A percentile compares a stretch with the other conserved stretches of the same genome.
Conservation (phyloP, 35 echinoderm and acorn worm species). For the Stichopus chloronotus region DNA sequence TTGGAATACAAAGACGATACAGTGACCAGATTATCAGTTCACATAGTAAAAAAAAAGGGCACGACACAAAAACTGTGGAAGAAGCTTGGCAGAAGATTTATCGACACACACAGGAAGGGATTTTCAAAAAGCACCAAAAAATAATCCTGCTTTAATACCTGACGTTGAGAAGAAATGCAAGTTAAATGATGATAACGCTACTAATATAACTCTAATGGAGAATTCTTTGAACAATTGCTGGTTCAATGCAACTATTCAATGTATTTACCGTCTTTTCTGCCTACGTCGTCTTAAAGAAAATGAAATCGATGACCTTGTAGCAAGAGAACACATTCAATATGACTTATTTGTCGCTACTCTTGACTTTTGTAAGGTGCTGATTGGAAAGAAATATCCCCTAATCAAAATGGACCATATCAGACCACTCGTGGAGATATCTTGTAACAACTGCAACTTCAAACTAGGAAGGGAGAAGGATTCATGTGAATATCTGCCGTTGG, state of each 20-base stretch:
- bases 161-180: too few relatives aligned
- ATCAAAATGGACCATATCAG: background rate
- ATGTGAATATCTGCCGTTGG: background rate
- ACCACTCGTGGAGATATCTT: background rate
- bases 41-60: background rate
- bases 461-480: background rate
- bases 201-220: background rate
- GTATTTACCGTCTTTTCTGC: background rate
- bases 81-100: background rate
- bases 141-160: background rate
- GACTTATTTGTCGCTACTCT: background rate
- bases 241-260: conserved; percentile 8
- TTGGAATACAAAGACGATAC: conserved; percentile 3
- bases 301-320: background rate
- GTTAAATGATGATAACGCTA: background rate
- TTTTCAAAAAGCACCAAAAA: background rate
- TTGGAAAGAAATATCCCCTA: background rate
- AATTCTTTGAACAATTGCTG: conserved; percentile 1
- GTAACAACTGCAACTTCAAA: background rate
- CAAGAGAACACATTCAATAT: background rate
- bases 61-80: background rate
- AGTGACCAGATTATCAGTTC: background rate
- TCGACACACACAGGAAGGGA: background rate
- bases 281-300: background rate
- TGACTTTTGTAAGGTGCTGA: background rate